phyloP scores from a whole-genome alignment of 2,888 invertebrate genomes.

The Tuta absoluta region DNA sequence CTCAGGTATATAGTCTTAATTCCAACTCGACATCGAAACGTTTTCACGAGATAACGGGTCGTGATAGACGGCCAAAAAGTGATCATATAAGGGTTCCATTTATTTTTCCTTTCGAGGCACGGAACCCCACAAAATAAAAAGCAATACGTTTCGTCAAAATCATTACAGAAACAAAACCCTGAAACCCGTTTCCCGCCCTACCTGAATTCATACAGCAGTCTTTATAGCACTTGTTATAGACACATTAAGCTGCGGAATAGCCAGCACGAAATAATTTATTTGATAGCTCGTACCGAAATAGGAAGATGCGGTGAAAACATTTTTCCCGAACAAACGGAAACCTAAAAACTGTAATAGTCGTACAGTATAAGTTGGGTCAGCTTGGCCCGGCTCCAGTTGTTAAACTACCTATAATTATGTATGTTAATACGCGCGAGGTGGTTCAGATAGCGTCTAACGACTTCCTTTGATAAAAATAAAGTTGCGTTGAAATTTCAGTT shows the following conservation, averaged over 20 bases:
- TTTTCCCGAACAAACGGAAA: conserved; percentile 65
- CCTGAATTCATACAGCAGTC: conserved; percentile 13
- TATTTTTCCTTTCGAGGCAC: neutral
- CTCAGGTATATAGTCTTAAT: too few species aligned
- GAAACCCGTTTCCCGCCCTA: conserved; percentile 7
- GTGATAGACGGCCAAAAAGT: too few species aligned
- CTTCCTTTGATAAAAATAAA: conserved; percentile 80
- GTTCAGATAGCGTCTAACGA: conserved; percentile 79
- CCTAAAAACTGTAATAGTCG: conserved; percentile 69
- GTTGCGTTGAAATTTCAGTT: conserved; percentile 81
- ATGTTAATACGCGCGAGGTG: conserved; percentile 78
- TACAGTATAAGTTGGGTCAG: conserved; percentile 65
- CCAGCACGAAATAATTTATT: conserved; percentile 24
- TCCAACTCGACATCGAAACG: too few species aligned
- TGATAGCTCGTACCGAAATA: conserved; percentile 40
- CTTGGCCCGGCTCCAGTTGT: conserved; percentile 74
- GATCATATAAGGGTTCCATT: too few species aligned
- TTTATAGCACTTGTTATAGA: conserved; percentile 23
- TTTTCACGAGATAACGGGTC: too few species aligned
- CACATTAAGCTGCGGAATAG: conserved; percentile 23
- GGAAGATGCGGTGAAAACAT: conserved; percentile 57
- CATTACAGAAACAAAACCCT: neutral
- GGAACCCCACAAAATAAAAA: conserved; percentile 1
- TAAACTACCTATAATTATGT: conserved; percentile 79
- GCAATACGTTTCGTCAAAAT: neutral